These are phyloP conservation scores for Aurelia sp. DNA, from an alignment of 30 jellyfish, hydroid and myxozoan species.

Conservation along the genomic window DNA sequence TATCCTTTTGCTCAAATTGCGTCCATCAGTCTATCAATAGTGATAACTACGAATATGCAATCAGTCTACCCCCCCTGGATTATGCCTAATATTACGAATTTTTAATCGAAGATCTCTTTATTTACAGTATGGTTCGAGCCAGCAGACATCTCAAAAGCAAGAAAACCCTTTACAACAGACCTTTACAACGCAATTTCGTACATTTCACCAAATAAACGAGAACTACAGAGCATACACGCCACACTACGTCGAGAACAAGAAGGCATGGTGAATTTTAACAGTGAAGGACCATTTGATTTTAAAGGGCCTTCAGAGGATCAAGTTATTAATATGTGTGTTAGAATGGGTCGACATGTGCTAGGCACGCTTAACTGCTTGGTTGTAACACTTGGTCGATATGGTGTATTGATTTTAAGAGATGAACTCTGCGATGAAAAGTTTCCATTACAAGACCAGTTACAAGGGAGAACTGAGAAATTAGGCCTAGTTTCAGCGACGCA, in stretches of 20 bases:
- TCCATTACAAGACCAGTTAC: conserved; percentile 9
- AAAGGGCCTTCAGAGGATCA: conserved; percentile 47
- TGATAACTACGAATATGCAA: too few relatives aligned
- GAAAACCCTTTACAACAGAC: conserved; percentile 64
- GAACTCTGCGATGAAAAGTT: conserved; percentile 32
- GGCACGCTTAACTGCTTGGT: conserved; percentile 38
- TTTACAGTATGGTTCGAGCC: conserved; percentile 90
- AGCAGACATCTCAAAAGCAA: conserved; percentile 77
- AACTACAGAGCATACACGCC: conserved; percentile 66
- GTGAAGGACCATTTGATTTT: conserved; percentile 40
- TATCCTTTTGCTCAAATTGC: too few relatives aligned
- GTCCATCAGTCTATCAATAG: too few relatives aligned
- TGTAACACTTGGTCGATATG: conserved; percentile 80
- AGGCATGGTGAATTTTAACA: conserved; percentile 32
- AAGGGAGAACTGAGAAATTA: neutral
- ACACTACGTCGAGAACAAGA: conserved; percentile 47
- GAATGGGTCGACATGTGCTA: conserved; percentile 32
- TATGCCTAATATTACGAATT: too few relatives aligned
- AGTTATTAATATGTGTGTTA: conserved; percentile 43
- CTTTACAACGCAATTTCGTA: conserved; percentile 33
- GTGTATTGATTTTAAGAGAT: conserved; percentile 61
- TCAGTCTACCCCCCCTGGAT: too few relatives aligned
- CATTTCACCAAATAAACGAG: conserved; percentile 80
- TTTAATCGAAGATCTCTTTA: neutral
- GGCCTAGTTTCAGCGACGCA: conserved; percentile 47